These are phyloP conservation scores for Corythornis madagascariensis DNA, from an alignment of 2,113 vertebrate species.

Conservation along the genomic window DNA sequence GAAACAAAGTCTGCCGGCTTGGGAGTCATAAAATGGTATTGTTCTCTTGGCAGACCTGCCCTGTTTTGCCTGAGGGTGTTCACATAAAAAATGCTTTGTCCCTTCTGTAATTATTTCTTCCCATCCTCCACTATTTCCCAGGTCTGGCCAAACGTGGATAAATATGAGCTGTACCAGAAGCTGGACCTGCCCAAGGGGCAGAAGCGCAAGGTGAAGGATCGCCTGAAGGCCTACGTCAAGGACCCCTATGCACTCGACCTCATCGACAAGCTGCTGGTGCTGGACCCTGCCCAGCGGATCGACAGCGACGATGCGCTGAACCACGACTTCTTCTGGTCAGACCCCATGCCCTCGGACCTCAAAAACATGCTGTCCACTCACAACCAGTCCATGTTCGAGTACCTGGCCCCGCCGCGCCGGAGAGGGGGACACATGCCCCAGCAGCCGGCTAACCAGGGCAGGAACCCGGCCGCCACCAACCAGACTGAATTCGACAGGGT, in stretches of 20 bases:
- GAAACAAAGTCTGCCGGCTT: neutral
- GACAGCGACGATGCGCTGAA: constrained; percentile 96
- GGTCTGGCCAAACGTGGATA: constrained; percentile 95
- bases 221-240: constrained; percentile 97
- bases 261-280: constrained; percentile 95
- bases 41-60: neutral
- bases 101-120: neutral
- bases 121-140: constrained; percentile 22
- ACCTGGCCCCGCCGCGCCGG: constrained; percentile 90
- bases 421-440: constrained; percentile 94
- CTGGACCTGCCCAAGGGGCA: constrained; percentile 96
- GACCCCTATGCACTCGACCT: constrained; percentile 94
- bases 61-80: neutral
- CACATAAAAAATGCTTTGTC: neutral
- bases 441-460: constrained; percentile 91
- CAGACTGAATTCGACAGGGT: constrained; percentile 97
- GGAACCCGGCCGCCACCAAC: constrained; percentile 91
- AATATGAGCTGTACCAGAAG: constrained; percentile 96
- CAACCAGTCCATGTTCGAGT: constrained; percentile 99
- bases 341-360: constrained; percentile 98
- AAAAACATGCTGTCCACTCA: constrained; percentile 99
- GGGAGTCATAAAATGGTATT: neutral
- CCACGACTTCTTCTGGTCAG: constrained; percentile 99
- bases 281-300: constrained; percentile 89
- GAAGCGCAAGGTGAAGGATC: constrained; percentile 97